phyloP scores from a whole-genome alignment of 2,797 vertebrate species.

The Clamator glandarius region DNA sequence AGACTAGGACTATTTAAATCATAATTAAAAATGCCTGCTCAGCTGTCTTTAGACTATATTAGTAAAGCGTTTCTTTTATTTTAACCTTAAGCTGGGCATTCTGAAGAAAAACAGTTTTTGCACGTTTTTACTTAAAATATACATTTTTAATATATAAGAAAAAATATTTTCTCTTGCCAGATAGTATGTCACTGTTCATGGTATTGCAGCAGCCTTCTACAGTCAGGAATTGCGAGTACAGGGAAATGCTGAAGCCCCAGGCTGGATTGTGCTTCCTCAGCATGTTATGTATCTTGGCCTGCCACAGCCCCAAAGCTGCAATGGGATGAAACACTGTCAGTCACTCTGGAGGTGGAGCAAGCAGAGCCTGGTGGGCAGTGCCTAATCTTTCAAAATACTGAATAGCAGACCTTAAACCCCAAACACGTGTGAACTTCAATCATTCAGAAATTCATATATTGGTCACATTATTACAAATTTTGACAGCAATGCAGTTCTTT shows the following conservation, averaged over 20 bases:
- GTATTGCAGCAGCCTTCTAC: not conserved
- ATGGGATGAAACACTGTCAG: not conserved
- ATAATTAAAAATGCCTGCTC: not conserved
- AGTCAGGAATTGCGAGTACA: not conserved
- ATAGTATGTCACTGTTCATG: not conserved
- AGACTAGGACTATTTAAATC: not conserved
- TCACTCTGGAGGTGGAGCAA: not conserved
- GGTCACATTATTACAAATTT: not conserved
- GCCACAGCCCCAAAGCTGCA: not conserved
- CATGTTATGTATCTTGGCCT: not conserved
- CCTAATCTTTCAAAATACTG: not conserved
- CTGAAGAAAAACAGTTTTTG: not conserved
- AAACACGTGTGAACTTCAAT: accelerated
- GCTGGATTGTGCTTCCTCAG: not conserved
- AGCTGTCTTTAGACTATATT: not conserved
- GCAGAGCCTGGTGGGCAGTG: not conserved
- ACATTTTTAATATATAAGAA: not conserved
- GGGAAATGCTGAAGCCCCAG: not conserved
- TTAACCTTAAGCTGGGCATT: not conserved
- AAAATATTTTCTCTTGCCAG: not conserved
- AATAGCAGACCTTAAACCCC: not conserved
- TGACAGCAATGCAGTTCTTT: not conserved
- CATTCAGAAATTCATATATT: not conserved
- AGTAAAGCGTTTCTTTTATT: not conserved
- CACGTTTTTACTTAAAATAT: not conserved